Evolutionary conservation across 2,888 invertebrate species (phyloP).

Genomic region (Hoplodrina blanda): DNA sequence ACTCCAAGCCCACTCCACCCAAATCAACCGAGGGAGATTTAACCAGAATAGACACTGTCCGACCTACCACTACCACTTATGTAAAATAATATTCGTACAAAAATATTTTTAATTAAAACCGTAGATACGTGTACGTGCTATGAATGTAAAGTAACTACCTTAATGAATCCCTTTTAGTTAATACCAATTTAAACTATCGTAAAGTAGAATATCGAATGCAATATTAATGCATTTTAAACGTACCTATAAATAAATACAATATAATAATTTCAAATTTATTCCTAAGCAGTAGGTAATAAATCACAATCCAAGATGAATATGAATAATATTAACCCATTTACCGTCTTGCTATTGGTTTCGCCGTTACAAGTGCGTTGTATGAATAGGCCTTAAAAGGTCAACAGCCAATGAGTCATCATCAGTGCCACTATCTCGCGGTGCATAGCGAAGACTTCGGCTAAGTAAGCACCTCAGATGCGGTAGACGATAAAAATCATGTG

Average conservation of each 20-base stretch:
- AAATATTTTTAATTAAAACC: too few species aligned
- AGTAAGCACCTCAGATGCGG: slow-evolving; percentile 64
- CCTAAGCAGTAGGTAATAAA: slow-evolving; percentile 1
- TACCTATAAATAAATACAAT: neutral
- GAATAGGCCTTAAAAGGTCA: slow-evolving; percentile 74
- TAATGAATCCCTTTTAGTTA: too few species aligned
- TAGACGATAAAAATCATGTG: slow-evolving; percentile 61
- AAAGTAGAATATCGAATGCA: too few species aligned
- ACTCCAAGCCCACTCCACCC: too few species aligned
- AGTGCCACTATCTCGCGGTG: slow-evolving; percentile 67
- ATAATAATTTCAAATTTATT: neutral
- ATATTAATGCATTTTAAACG: neutral
- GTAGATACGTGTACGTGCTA: too few species aligned
- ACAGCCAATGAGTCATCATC: slow-evolving; percentile 77
- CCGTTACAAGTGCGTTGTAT: slow-evolving; percentile 51
- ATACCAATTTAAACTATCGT: too few species aligned
- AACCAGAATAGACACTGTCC: too few species aligned
- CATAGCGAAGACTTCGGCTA: slow-evolving; percentile 60
- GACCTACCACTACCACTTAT: too few species aligned
- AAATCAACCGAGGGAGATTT: too few species aligned
- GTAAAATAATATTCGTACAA: too few species aligned
- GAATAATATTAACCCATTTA: slow-evolving; percentile 62
- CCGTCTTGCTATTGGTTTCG: slow-evolving; percentile 50
- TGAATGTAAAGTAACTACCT: too few species aligned
- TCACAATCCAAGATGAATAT: slow-evolving; percentile 27